Evolutionary conservation across 2,113 vertebrate genomes (phyloP), one percentile per base, ranked within the genome.

Genomic region (Plotosus lineatus): DNA sequence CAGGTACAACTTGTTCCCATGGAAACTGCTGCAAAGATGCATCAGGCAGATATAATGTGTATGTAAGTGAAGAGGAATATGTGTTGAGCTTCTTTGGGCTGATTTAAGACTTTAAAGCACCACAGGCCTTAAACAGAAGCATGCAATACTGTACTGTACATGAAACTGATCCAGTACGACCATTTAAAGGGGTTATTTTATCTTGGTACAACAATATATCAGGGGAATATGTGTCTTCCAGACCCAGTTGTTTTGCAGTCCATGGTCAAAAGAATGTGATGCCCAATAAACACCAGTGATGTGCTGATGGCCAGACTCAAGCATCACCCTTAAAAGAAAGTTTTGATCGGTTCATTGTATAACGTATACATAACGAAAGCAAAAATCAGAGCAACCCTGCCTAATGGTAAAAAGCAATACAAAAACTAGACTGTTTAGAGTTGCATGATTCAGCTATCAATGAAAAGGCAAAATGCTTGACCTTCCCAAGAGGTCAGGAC

Each of bases 11-110:
- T 58, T 46, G 77, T 83, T 79, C n/a, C 77, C 60, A 50, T 75
- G 36, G 77, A 79, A 83, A 83, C 77, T 14, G 48, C 44, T 71
- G 26, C 71, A 71, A 73, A 83, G 69, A 75, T 75, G 71, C 14
- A 60, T 40, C 1, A 33, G 17, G 17, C n/a, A 10, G 48, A 31
- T 48, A 69, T 38, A 31, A 55, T 56, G 63, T 11, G 1, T 40
- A 14, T 23, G 40, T 55, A 78, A 69, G 42, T 78, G 40, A 6
- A 51, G 46, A 9, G 12, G 53, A 66, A 65, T 78, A 68, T 69
- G 55, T 23, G 1, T 4, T 38, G 19, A 26, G 28, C 9, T 12
- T 77, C 2, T 81, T 19, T 33, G 17, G 17, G 19, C 15, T 55
- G 23, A n/a, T 56, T 15, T 15, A 3, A 56, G 50, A 40, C 19